Base-by-base conservation (phyloP, 2,888 invertebrate species). In the Xanthia togata region DNA sequence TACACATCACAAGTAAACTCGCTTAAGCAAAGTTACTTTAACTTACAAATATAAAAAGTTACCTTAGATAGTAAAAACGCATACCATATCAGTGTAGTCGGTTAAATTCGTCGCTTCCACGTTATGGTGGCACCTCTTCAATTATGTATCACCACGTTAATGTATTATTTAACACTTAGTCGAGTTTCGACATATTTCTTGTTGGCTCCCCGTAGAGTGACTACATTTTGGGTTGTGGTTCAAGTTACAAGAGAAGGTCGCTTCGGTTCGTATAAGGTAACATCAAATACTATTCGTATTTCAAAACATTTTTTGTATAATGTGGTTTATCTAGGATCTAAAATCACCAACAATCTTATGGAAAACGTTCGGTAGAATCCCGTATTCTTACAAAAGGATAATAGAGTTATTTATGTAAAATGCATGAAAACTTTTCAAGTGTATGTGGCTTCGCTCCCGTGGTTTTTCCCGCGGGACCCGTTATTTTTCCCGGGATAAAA, bases 131-230 rank as follows among this genome's bases (percentile, higher is more conserved):
- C 86, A 89, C 83, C 93, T 93, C 84, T 93, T 95, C 92, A 94
- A 95, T 95, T 94, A 95, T 95, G 94, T 93, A 95, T 95, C 93
- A 91, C 93, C 90, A 89, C 90, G 89, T 93, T 94, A 92, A 96
- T 96, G 95, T 95, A 95, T 95, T 95, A 95, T 95, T 94, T 95
- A 95, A 95, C 95, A 95, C 95, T 90, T 92, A 91, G 92, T 91
- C 91, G 91, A 90, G 92, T 94, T 93, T 94, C 94, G 93, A 94
- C 93, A 94, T 93, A 93, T 93, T 93, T 93, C 93, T 92, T 92
- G 90, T 90, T 82, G 94, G 90, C 94, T 91, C 94, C 95, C 94
- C 91, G 94, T 90, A 83, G 94, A 88, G 94, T 88, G 86, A 82
- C 86, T 89, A 90, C 89, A 89, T 79, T 89, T 89, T 87, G 76